These are phyloP conservation scores for Caenorhabditis sp. DNA, from an alignment of 2,888 invertebrate species.

Conservation along the genomic window DNA sequence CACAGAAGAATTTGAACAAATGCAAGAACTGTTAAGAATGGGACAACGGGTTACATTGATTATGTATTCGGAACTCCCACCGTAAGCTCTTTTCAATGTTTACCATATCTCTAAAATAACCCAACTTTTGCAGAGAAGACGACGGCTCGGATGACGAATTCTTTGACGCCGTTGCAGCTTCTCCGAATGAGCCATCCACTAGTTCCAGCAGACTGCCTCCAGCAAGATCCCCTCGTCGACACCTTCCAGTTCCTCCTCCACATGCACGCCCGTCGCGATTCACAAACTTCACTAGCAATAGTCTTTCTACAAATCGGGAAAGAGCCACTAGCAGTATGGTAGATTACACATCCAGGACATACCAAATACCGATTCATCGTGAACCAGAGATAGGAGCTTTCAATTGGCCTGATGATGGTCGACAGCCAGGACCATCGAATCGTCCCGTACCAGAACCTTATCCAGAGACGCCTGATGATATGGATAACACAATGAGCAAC, in stretches of 20 bases:
- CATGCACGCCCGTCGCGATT: too few relatives aligned
- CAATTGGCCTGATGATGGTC: background rate
- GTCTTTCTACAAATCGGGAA: too few relatives aligned
- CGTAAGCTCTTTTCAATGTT: background rate
- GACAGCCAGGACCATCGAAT: conserved; percentile 15
- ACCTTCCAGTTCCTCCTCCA: too few relatives aligned
- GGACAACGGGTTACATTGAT: background rate
- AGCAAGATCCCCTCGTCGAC: too few relatives aligned
- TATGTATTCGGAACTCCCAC: conserved; percentile 21
- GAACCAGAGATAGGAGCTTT: background rate
- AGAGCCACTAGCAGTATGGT: background rate
- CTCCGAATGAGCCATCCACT: too few relatives aligned
- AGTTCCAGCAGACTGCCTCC: too few relatives aligned
- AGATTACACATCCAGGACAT: background rate
- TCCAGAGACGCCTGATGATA: background rate
- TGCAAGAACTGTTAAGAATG: background rate
- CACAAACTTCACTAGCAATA: too few relatives aligned
- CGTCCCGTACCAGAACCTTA: conserved; percentile 29
- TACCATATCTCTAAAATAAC: too few relatives aligned
- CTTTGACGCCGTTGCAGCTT: too few relatives aligned
- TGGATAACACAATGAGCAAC: background rate
- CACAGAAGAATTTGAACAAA: background rate
- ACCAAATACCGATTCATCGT: background rate
- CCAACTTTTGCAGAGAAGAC: too few relatives aligned
- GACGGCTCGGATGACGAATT: background rate